Evolutionary conservation across 1,140 invertebrate species (phyloP).

Genomic region (Cyrtorhinus lividipennis): DNA sequence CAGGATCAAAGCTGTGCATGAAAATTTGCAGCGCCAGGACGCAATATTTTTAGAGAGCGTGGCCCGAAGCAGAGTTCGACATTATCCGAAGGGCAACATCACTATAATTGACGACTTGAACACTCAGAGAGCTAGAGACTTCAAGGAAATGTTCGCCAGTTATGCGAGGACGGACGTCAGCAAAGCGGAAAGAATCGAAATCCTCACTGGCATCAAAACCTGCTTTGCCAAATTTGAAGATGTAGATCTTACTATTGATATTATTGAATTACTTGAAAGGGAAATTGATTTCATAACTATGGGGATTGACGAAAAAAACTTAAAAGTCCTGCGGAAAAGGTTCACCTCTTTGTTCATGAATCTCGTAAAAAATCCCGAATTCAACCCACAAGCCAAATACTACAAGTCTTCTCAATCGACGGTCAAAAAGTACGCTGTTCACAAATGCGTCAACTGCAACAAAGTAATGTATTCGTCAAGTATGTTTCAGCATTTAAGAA

Average conservation of each 20-base stretch:
- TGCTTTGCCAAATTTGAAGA: background rate
- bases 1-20: background rate
- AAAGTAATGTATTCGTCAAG: background rate
- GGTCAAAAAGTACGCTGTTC: background rate
- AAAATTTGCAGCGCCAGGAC: background rate
- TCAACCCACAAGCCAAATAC: conserved; percentile 2
- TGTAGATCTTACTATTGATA: background rate
- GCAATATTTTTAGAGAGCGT: background rate
- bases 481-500: background rate
- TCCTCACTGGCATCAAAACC: background rate
- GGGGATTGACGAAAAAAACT: background rate
- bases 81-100: conserved; percentile 7
- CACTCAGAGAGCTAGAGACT: conserved; percentile 7
- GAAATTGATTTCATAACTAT: conserved; percentile 11
- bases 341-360: conserved; percentile 4
- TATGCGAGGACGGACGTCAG: background rate
- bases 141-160: conserved; percentile 7
- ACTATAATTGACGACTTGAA: conserved; percentile 1
- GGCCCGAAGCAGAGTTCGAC: background rate
- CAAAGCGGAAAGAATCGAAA: conserved; percentile 5
- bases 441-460: background rate
- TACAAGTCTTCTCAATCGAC: background rate
- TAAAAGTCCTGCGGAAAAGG: background rate
- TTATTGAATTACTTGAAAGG: conserved; percentile 1
- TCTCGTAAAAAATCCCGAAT: background rate